A percentile compares a stretch with the other conserved stretches of the same genome.
phyloP scores from a whole-genome alignment of 1,140 invertebrate species.

The Pentalonia nigronervosa region DNA sequence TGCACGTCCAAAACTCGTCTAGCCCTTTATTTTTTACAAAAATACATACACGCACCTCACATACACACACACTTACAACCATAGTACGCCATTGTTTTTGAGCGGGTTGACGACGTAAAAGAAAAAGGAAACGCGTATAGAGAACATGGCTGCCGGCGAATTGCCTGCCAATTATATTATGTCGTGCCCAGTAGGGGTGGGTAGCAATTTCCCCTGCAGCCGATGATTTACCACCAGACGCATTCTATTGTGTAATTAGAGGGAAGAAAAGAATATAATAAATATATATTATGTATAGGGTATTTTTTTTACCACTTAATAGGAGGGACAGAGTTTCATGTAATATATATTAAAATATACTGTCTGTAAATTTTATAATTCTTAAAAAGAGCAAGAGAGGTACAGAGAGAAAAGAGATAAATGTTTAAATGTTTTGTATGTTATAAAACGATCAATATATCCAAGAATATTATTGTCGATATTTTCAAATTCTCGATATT shows the following conservation, averaged over 20 bases:
- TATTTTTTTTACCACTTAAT: background rate
- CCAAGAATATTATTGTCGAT: background rate
- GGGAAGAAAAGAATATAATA: conserved; percentile 36
- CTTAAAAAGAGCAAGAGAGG: background rate
- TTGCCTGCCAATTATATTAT: conserved; percentile 57
- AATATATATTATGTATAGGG: background rate
- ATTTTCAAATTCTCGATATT: background rate
- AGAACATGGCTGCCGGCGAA: conserved; percentile 49
- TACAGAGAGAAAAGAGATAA: background rate
- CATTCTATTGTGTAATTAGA: conserved; percentile 54
- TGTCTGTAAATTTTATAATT: background rate
- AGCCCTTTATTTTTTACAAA: conserved; percentile 48
- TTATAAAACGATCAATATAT: background rate
- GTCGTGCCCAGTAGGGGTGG: conserved; percentile 20
- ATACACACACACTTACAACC: background rate
- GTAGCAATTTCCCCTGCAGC: background rate
- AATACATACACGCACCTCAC: conserved; percentile 20
- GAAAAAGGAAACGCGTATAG: conserved; percentile 35
- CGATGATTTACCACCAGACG: conserved; percentile 44
- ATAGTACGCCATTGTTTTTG: conserved; percentile 55
- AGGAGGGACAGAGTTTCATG: background rate
- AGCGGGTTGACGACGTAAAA: conserved; percentile 50
- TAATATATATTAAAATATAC: background rate
- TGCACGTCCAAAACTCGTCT: conserved; percentile 30
- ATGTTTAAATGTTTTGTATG: background rate